Evolutionary conservation across 2,888 invertebrate species (phyloP).

Genomic region (Oxycera nigricornis): DNA sequence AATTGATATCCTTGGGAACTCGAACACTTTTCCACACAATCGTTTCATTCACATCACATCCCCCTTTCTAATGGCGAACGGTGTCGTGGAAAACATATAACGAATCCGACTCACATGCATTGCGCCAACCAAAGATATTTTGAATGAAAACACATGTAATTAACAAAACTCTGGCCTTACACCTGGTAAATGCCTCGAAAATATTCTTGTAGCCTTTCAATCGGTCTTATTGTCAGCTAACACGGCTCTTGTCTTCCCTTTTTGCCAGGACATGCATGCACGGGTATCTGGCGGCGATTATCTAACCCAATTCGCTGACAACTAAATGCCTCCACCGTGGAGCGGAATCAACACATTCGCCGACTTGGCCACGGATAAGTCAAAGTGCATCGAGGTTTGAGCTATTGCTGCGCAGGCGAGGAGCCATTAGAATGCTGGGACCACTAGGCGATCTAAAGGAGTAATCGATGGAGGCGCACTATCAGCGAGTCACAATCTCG

Average conservation of each 20-base stretch:
- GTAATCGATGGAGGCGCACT: slow-evolving; percentile 12
- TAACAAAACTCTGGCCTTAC: not conserved
- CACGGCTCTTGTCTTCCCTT: slow-evolving; percentile 21
- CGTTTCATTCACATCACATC: not conserved
- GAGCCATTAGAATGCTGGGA: not conserved
- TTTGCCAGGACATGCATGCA: slow-evolving; percentile 2
- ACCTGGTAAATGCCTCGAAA: not conserved
- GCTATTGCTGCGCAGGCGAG: not conserved
- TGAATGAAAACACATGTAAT: not conserved
- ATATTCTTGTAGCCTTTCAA: slow-evolving; percentile 15
- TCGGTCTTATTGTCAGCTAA: slow-evolving; percentile 13
- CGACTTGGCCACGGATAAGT: slow-evolving; percentile 20
- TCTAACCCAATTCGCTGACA: slow-evolving; percentile 34
- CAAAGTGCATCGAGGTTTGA: slow-evolving; percentile 25
- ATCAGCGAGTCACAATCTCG: slow-evolving; percentile 43
- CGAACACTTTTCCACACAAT: not conserved
- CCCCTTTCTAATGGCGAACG: too few relatives aligned
- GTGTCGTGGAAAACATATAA: not conserved
- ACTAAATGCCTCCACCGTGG: slow-evolving; percentile 27
- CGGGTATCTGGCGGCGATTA: slow-evolving; percentile 11
- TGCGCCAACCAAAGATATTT: not conserved
- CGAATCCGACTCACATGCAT: slow-evolving; percentile 16
- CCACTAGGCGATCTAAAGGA: slow-evolving; percentile 5
- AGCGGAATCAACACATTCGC: slow-evolving; percentile 9
- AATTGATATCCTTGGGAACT: not conserved